Evolutionary conservation across 2,113 vertebrate species (phyloP).

Genomic region (Isurus oxyrinchus): DNA sequence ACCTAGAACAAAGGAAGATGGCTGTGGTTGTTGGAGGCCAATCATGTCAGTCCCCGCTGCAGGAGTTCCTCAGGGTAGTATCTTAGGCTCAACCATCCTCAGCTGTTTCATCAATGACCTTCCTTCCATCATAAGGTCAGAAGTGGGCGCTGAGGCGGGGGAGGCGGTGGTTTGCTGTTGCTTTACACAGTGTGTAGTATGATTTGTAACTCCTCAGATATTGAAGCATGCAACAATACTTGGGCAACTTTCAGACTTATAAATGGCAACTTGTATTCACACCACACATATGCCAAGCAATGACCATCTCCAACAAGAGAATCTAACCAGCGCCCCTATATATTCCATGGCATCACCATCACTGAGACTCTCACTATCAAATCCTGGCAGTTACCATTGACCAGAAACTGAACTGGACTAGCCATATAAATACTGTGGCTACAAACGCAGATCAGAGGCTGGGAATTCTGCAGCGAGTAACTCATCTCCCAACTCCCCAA

Average conservation of each 20-base stretch:
- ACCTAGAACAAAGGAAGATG: too few species aligned
- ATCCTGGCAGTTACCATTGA: background rate
- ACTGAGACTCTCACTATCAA: background rate
- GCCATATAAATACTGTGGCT: background rate
- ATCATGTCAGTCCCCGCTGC: too few species aligned
- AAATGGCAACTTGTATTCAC: background rate
- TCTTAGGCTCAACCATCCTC: too few species aligned
- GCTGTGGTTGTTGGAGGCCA: too few species aligned
- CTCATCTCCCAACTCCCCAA: background rate
- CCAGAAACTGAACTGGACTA: background rate
- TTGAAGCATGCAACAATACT: background rate
- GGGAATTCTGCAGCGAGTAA: background rate
- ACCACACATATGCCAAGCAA: background rate
- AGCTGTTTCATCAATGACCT: too few species aligned
- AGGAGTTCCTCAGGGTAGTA: too few species aligned
- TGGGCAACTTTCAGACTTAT: background rate
- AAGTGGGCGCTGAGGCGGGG: too few species aligned
- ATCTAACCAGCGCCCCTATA: background rate
- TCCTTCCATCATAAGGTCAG: too few species aligned
- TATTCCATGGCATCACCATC: background rate
- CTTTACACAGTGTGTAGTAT: background rate
- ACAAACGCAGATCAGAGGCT: background rate
- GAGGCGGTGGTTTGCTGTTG: background rate
- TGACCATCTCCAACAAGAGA: background rate
- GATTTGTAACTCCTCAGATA: background rate